Base-by-base conservation (phyloP, 2,797 vertebrate species). In the Parotocinclus haroldoi region DNA sequence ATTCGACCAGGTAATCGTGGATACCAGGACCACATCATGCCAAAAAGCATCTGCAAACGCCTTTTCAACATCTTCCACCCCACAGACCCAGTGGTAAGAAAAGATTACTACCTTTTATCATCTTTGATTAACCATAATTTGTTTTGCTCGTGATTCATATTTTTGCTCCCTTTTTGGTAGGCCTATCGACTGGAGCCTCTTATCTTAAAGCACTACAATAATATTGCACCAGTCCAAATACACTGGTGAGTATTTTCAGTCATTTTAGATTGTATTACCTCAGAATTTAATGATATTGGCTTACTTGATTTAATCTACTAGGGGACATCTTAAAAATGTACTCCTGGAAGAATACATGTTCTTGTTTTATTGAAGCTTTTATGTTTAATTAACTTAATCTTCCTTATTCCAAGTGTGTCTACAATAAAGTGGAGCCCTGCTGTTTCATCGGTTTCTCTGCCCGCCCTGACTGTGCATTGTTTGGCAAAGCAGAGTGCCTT, bases 41-140 rank as follows among this genome's bases (percentile, higher is more conserved):
- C 97, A 79, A 93, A 90, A 71, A 85, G 90, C 27, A 94, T 96
- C 74, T 99, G 97, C 83, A 92, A 89, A 72, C 88, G 94, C 50
- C 90, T 99, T 60, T 87, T 96, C 69, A 99, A 99, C 72, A 95
- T 99, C 81, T 99, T 99, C 82, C 97, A 99, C 74, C 97, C 97
- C 10, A 96, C 97, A 58, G 97, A 99, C 76, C 97, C 97, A 69
- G 97, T 99, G 95, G 97, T 99, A 80, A 95, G 94, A 91, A 27
- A 27, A 5, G 5, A 27, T 27, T 27, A 27, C 27, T 27, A 2
- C 27, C 27, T 27, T 2, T 27, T 27, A 27, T 27, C 5, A 46
- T 16, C 46, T 42, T 17, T 39, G 12, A 40, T 9, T 5, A 10
- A 19, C 27, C 40, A 3, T 42, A 42, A 9, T 42, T 9, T 42